A percentile compares a stretch with the other conserved stretches of the same genome.
Evolutionary conservation across 1,140 invertebrate genomes (phyloP).

Genomic region (Lethrus apterus): DNA sequence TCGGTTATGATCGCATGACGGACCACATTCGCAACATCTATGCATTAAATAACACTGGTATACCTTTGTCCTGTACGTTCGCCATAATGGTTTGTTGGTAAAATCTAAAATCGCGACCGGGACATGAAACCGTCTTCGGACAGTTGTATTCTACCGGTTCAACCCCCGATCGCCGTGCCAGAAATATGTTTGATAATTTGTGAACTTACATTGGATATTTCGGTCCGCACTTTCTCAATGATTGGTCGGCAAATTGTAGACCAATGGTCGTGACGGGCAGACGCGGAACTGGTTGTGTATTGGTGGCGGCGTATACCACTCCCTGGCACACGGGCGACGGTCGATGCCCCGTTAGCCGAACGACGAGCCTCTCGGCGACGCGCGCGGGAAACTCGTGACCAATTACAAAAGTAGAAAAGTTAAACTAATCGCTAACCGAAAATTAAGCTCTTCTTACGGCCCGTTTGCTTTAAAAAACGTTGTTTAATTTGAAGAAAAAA

Average conservation of each 20-base stretch:
- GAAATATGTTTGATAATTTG: constrained; percentile 58
- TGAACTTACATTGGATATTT: constrained; percentile 74
- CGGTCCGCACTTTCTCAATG: constrained; percentile 57
- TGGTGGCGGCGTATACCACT: constrained; percentile 52
- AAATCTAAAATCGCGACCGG: too few relatives aligned
- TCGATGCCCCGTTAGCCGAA: constrained; percentile 39
- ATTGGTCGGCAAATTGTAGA: constrained; percentile 61
- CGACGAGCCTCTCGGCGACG: constrained; percentile 28
- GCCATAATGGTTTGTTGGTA: too few relatives aligned
- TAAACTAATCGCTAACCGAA: constrained; percentile 12
- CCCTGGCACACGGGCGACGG: constrained; percentile 40
- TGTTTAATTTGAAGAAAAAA: too few relatives aligned
- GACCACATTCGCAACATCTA: too few relatives aligned
- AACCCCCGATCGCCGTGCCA: constrained; percentile 23
- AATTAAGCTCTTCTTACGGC: constrained; percentile 8
- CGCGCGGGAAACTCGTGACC: constrained; percentile 40
- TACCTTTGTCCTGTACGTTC: too few relatives aligned
- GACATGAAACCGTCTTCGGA: too few relatives aligned
- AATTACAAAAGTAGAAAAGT: constrained; percentile 40
- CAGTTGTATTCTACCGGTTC: constrained; percentile 30
- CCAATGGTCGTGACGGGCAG: constrained; percentile 56
- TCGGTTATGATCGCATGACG: too few relatives aligned
- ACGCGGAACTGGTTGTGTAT: constrained; percentile 49
- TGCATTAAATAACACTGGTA: too few relatives aligned
- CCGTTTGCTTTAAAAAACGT: too few relatives aligned